Evolutionary conservation across 2,888 invertebrate genomes (phyloP), one percentile per base, ranked within the genome.

Genomic region (Heliconius ismenius): DNA sequence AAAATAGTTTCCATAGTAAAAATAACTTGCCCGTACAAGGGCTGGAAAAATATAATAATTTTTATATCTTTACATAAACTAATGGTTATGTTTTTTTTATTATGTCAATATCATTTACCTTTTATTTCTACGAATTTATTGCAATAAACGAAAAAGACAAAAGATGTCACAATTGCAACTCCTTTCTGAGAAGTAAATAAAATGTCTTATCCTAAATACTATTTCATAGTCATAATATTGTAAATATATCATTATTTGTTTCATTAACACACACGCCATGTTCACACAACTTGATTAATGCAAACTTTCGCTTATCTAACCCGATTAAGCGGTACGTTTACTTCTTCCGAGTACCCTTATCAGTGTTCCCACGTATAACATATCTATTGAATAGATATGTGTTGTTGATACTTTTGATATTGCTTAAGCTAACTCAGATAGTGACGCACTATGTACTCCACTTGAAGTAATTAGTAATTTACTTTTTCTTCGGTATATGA

Each of bases 341-440:
- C 62, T 43, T 72, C 36, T 72, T 73, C 62, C 63, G 43, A 63
- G 63, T 43, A 43, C 21, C 63, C 43, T 73, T 73, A 73, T 73
- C 73, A 15, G 21, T 63, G 39, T 73, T 73, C 73, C 73, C 73
- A 73, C 73, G 73, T 39, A 26, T 21, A 62, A 62, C 39, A 60
- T 43, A 62, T 49, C 13, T 39, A 36, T 62, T 39, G 39, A 60
- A 60, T 54, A 18, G 26, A 39, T 58, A n/a, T 49, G 24, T 32
- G 32, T n/a, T 58, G n/a, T 58, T 54, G 24, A 32, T n/a, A 49
- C 28, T n/a, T 54, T 32, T 32, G 39, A 26, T 24, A 49, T 49
- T 6, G 43, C 43, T 49, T 49, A 49, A 49, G 21, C 21, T 49
- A 21, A 49, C 49, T 49, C 2, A 49, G 9, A 49, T 49, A 49